Evolutionary conservation across 2,797 vertebrate species (phyloP), one percentile per base, ranked within the genome.

Genomic region (Podargus strigoides): DNA sequence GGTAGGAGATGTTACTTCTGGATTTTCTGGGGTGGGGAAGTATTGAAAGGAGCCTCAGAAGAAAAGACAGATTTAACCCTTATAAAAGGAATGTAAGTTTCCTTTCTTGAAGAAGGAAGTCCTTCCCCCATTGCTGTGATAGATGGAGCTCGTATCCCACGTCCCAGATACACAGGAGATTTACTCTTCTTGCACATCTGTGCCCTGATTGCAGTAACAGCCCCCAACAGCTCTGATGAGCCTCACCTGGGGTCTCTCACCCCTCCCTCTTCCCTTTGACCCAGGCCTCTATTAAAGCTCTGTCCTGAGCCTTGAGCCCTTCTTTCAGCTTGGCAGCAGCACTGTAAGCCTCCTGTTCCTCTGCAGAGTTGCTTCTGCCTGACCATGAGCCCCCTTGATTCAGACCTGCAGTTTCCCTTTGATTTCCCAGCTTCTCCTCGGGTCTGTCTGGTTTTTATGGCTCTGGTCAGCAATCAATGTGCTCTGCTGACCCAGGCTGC

Each of bases 381-480:
- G 30, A 18, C 24, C 7, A 22, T 10, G 42, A 47, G 8, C 18
- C 8, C 11, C 16, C 14, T 41, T 17, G 42, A 14, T 7, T 5
- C 4, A 3, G 19, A 15, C 7, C 32, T 5, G 2, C 2, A 27
- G 14, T 15, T 16, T 7, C 46, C 15, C 7, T 2, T 11, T 13
- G 47, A 4, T 32, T 44, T 72, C 14, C 22, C 56, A 53, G 16
- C 15, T 17, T 62, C 27, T 37, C 27, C 37, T 32, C 37, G n/a
- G 22, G 6, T 8, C 26, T 44, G 22, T 7, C 37, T 44, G 47
- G 27, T 36, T 3, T 0, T 32, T 24, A 12, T 26, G 66, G 26
- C 17, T 19, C 16, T 69, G 55, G 20, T 36, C 36, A 81, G 26
- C 10, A 42, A 7, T 20, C 6, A 13, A 21, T 19, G 36, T 20